Evolutionary conservation across 2,888 invertebrate genomes (phyloP).

Genomic region (Ophioninae sp.): DNA sequence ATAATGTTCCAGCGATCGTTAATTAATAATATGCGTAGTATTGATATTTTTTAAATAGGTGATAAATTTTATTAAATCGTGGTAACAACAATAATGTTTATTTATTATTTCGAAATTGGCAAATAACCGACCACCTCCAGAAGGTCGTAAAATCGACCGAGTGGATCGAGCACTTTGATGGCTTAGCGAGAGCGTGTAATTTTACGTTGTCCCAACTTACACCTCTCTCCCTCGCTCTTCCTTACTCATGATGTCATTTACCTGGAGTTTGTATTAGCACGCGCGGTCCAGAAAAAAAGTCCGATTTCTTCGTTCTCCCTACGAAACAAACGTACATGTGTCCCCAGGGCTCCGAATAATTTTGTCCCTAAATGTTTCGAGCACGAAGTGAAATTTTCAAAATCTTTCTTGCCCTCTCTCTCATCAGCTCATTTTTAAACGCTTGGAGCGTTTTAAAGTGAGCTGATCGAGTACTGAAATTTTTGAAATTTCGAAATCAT

Average conservation of each 20-base stretch:
- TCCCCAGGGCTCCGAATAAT: slow-evolving; percentile 70
- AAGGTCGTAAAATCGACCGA: slow-evolving; percentile 12
- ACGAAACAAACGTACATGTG: slow-evolving; percentile 35
- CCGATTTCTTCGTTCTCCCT: slow-evolving; percentile 14
- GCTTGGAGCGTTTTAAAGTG: too few species aligned
- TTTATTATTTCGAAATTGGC: background rate
- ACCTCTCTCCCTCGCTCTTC: slow-evolving; percentile 2
- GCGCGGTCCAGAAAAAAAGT: slow-evolving; percentile 47
- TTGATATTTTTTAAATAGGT: background rate
- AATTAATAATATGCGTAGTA: background rate
- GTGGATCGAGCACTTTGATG: slow-evolving; percentile 48
- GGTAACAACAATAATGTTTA: background rate
- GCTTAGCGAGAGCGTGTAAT: slow-evolving; percentile 55
- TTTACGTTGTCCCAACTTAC: slow-evolving; percentile 51
- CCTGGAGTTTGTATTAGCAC: slow-evolving; percentile 48
- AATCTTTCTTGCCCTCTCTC: slow-evolving; percentile 41
- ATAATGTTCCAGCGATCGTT: background rate
- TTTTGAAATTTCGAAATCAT: too few species aligned
- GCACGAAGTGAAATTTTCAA: slow-evolving; percentile 72
- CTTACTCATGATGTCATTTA: slow-evolving; percentile 58
- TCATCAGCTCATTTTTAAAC: too few species aligned
- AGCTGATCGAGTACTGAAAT: too few species aligned
- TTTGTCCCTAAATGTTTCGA: slow-evolving; percentile 70
- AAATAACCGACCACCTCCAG: slow-evolving; percentile 18
- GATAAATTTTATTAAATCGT: background rate